Evolutionary conservation across 2,797 vertebrate genomes (phyloP).

Genomic region (Borostomias antarcticus): DNA sequence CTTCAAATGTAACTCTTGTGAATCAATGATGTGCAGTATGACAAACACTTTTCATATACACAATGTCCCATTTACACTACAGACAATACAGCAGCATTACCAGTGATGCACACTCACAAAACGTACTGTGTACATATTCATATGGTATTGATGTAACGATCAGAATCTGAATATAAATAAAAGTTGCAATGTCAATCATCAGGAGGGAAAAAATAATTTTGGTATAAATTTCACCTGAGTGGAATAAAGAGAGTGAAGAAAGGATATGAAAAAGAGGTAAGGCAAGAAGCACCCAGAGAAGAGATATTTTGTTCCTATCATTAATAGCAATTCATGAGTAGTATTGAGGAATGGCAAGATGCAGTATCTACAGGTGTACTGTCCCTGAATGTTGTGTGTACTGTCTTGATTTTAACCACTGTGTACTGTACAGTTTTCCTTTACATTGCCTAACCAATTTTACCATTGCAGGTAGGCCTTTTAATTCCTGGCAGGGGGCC

Average conservation of each 20-base stretch:
- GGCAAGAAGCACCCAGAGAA: background rate
- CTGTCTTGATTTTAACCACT: too few relatives aligned
- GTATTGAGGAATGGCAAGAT: background rate
- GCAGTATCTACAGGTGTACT: background rate
- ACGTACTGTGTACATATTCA: background rate
- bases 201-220: background rate
- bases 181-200: background rate
- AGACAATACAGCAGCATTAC: background rate
- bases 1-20: constrained; percentile 6
- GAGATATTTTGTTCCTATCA: background rate
- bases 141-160: background rate
- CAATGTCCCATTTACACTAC: constrained; percentile 1
- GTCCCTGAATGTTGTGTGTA: too few relatives aligned
- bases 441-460: too few relatives aligned
- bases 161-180: constrained; percentile 3
- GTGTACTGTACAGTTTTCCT: too few relatives aligned
- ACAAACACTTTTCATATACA: background rate
- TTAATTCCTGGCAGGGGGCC: too few relatives aligned
- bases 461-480: too few relatives aligned
- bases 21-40: constrained; percentile 6
- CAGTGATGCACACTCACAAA: background rate
- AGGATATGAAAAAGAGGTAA: background rate
- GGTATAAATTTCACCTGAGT: background rate
- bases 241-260: background rate
- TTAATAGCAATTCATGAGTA: background rate